Conservation (phyloP, 2,888 invertebrate genomes). For the Diogma glabrata region DNA sequence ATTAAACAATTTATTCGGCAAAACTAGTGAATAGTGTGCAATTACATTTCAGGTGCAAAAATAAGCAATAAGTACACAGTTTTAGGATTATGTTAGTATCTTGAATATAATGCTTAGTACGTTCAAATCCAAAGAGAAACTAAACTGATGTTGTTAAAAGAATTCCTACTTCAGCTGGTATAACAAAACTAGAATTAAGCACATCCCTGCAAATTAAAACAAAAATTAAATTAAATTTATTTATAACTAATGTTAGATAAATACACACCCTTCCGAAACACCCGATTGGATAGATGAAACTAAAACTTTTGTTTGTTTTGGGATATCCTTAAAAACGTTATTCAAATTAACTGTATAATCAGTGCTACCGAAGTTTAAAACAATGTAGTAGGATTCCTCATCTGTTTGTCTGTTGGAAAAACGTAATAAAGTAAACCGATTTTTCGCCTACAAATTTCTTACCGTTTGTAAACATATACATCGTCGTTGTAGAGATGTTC, state of each 20-base stretch:
- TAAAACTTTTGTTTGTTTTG: not conserved
- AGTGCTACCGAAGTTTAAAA: not conserved
- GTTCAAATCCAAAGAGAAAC: no score
- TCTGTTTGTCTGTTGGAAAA: not conserved
- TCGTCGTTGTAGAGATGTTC: constrained; percentile 1
- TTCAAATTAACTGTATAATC: not conserved
- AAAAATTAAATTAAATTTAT: no score
- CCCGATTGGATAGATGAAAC: not conserved
- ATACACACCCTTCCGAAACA: not conserved
- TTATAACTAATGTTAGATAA: no score
- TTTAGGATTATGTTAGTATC: no score
- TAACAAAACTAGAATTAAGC: not conserved
- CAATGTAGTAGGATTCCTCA: not conserved
- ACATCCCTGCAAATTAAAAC: no score
- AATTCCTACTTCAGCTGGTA: constrained; percentile 1
- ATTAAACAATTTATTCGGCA: no score
- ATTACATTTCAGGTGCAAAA: no score
- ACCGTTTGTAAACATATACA: not conserved
- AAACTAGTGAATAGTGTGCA: no score
- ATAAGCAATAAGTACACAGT: no score
- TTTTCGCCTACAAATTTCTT: not conserved
- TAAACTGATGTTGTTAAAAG: not conserved
- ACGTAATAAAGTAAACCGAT: not conserved
- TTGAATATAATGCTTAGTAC: no score
- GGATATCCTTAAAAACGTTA: not conserved